Evolutionary conservation across 2,888 invertebrate genomes (phyloP).

Genomic region (Aquatica leii): DNA sequence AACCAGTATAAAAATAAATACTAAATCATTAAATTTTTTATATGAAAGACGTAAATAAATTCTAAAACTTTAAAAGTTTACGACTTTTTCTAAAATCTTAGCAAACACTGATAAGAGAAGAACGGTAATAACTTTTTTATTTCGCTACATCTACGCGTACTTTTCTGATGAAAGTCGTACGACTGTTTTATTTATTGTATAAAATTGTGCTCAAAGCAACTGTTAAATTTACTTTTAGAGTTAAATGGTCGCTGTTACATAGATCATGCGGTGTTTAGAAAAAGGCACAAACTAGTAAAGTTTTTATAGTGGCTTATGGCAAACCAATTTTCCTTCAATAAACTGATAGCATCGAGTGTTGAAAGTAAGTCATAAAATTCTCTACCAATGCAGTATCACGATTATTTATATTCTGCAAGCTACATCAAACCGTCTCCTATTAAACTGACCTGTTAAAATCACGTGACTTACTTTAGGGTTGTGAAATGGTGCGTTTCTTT

Average conservation of each 20-base stretch:
- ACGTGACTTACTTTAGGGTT: conserved; percentile 40
- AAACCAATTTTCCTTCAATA: too few species aligned
- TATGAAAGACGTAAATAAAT: conserved; percentile 23
- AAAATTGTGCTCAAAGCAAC: conserved; percentile 25
- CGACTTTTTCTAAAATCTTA: conserved; percentile 26
- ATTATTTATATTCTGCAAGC: conserved; percentile 36
- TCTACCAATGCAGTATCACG: conserved; percentile 15
- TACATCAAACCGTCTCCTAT: conserved; percentile 31
- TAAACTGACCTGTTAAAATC: conserved; percentile 43
- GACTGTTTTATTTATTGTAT: conserved; percentile 28
- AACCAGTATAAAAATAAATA: conserved; percentile 16
- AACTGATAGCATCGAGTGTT: too few species aligned
- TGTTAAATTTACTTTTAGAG: background rate
- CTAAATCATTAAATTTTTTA: conserved; percentile 16
- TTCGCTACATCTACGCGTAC: conserved; percentile 26
- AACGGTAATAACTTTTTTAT: conserved; percentile 32
- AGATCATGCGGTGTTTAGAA: too few species aligned
- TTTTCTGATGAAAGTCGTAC: conserved; percentile 29
- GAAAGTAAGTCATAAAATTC: too few species aligned
- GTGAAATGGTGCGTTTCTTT: conserved; percentile 49
- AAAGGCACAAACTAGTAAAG: too few species aligned
- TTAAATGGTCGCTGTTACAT: too few species aligned
- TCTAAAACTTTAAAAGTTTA: conserved; percentile 30
- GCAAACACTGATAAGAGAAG: conserved; percentile 29
- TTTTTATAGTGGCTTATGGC: background rate